Percentiles rank a stretch among this genome's conserved stretches.
Evolutionary conservation across 2,113 vertebrate species (phyloP).

Genomic region (Sceloporus tristichus): DNA sequence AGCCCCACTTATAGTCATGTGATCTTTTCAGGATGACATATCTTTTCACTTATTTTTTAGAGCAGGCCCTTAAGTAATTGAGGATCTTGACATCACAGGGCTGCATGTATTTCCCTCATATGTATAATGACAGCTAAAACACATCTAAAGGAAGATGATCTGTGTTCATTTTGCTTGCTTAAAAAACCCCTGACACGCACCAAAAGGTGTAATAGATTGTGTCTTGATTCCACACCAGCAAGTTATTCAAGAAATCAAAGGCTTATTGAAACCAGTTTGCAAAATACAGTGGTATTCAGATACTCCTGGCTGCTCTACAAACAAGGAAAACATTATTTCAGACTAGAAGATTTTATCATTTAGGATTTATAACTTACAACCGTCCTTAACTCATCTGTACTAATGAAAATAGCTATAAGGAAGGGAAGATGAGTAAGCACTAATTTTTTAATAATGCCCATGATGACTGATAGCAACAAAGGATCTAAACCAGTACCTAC

Average conservation of each 20-base stretch:
- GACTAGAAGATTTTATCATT: neutral
- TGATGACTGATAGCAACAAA: neutral
- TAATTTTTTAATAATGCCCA: neutral
- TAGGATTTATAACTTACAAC: neutral
- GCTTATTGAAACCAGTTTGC: too few relatives aligned
- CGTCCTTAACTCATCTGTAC: neutral
- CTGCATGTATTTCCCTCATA: neutral
- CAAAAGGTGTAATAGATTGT: too few relatives aligned
- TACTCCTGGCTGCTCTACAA: neutral
- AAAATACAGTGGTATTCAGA: conserved; percentile 16
- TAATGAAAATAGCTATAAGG: neutral
- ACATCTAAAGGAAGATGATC: neutral
- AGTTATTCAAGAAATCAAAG: neutral
- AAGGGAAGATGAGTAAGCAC: neutral
- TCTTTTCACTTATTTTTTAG: neutral
- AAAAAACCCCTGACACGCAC: neutral
- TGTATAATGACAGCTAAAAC: neutral
- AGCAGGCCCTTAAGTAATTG: neutral
- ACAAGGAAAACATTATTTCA: neutral
- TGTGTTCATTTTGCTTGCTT: neutral
- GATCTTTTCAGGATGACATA: rapidly evolving
- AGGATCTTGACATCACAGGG: neutral
- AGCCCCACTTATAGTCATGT: neutral
- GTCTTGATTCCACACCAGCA: too few relatives aligned
- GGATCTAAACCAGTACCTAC: neutral